Evolutionary conservation across 2,888 invertebrate genomes (phyloP).

Genomic region (Escarpia spicata): DNA sequence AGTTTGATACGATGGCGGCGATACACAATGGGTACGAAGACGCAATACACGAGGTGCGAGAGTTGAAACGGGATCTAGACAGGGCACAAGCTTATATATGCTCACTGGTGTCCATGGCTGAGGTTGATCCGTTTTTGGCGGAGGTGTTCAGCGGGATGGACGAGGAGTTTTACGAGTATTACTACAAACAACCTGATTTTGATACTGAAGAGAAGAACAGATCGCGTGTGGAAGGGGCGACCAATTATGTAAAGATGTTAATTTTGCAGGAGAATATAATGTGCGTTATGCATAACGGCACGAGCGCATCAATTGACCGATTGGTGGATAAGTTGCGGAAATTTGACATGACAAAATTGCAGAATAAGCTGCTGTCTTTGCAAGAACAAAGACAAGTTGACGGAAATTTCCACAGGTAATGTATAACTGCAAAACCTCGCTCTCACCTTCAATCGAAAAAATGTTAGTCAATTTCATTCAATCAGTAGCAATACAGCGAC

Average conservation of each 20-base stretch:
- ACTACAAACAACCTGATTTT: neutral
- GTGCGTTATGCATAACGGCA: neutral
- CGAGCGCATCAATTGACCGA: neutral
- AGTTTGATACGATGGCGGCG: neutral
- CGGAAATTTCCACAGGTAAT: neutral
- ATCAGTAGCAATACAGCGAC: too few species aligned
- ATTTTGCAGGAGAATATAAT: neutral
- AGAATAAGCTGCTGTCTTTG: neutral
- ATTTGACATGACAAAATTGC: neutral
- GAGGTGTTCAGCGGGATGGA: neutral
- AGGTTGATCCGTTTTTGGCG: neutral
- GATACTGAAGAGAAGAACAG: neutral
- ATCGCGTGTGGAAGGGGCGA: neutral
- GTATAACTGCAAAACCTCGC: neutral
- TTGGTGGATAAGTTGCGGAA: neutral
- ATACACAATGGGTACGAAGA: neutral
- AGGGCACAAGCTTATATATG: neutral
- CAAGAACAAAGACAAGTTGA: neutral
- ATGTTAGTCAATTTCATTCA: neutral
- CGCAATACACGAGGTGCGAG: neutral
- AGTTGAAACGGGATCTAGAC: neutral
- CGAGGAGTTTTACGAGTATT: neutral
- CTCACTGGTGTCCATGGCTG: neutral
- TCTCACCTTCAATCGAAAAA: neutral
- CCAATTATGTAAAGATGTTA: neutral